Conservation (phyloP, 2,797 vertebrate species). For the Crocodylus rhombifer region DNA sequence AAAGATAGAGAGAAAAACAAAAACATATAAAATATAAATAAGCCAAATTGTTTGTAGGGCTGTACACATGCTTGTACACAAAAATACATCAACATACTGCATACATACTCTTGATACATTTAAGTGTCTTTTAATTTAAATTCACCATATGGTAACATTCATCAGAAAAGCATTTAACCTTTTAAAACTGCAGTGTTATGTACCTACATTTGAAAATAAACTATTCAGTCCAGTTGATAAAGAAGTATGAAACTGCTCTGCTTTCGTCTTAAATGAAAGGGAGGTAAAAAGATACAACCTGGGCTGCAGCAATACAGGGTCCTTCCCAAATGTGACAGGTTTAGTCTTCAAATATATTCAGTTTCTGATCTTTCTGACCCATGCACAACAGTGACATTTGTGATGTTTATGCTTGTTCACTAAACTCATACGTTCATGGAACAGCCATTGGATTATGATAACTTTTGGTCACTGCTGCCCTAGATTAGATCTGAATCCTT, state of each 20-base stretch:
- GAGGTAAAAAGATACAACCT: not conserved
- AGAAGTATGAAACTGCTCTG: not conserved
- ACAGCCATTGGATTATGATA: not conserved
- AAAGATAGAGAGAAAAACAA: not conserved
- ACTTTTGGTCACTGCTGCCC: fast-evolving
- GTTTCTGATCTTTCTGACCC: not conserved
- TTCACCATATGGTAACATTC: not conserved
- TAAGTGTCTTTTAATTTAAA: not conserved
- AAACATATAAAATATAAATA: not conserved
- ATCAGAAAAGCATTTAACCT: not conserved
- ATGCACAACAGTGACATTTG: not conserved
- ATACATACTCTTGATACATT: not conserved
- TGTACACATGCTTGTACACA: not conserved
- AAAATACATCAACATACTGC: not conserved
- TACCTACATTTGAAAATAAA: not conserved
- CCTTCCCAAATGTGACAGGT: not conserved
- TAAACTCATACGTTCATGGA: not conserved
- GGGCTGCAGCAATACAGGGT: not conserved
- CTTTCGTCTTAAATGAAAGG: not conserved
- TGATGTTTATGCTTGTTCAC: not conserved
- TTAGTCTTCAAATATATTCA: not conserved
- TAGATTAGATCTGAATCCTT: not conserved
- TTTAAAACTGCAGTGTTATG: not conserved
- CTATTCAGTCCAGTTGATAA: not conserved
- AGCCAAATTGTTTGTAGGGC: not conserved